Conservation (phyloP, 2,888 invertebrate species). For the Caenorhabditis becei region DNA sequence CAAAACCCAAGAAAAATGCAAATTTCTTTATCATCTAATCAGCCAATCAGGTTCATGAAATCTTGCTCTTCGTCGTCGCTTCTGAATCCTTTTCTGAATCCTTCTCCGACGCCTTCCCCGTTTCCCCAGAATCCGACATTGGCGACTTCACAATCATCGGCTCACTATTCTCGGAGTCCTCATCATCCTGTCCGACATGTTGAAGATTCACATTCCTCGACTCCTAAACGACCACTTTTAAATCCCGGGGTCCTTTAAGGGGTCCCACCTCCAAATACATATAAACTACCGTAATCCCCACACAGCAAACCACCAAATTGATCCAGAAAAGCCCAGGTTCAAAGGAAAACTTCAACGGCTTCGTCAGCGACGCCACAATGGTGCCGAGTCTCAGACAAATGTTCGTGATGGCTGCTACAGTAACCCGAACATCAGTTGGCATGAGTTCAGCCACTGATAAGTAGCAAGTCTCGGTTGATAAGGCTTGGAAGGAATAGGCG, state of each 20-base stretch:
- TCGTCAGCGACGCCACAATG: slow-evolving; percentile 47
- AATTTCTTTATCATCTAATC: too few relatives aligned
- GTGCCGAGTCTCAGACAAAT: slow-evolving; percentile 47
- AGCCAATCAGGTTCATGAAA: too few relatives aligned
- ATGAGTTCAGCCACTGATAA: slow-evolving; percentile 51
- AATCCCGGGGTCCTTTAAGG: too few relatives aligned
- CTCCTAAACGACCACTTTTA: slow-evolving; percentile 13
- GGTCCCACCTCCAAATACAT: neutral
- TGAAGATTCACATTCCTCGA: slow-evolving; percentile 48
- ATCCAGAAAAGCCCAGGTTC: slow-evolving; percentile 55
- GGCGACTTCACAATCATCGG: neutral
- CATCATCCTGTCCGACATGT: slow-evolving; percentile 47
- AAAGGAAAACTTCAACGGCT: slow-evolving; percentile 44
- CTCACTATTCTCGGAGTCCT: slow-evolving; percentile 1
- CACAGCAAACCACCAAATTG: slow-evolving; percentile 37
- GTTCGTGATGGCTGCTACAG: slow-evolving; percentile 49
- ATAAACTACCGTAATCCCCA: slow-evolving; percentile 47
- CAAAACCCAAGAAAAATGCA: too few relatives aligned
- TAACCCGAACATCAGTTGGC: slow-evolving; percentile 54
- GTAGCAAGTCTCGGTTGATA: slow-evolving; percentile 51
- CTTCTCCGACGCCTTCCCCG: too few relatives aligned
- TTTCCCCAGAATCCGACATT: too few relatives aligned
- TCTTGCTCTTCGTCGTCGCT: too few relatives aligned
- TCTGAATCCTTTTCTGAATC: too few relatives aligned
- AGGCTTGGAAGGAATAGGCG: slow-evolving; percentile 50